phyloP scores from a whole-genome alignment of 1,140 invertebrate genomes.

The Lasioglossum albipes region DNA sequence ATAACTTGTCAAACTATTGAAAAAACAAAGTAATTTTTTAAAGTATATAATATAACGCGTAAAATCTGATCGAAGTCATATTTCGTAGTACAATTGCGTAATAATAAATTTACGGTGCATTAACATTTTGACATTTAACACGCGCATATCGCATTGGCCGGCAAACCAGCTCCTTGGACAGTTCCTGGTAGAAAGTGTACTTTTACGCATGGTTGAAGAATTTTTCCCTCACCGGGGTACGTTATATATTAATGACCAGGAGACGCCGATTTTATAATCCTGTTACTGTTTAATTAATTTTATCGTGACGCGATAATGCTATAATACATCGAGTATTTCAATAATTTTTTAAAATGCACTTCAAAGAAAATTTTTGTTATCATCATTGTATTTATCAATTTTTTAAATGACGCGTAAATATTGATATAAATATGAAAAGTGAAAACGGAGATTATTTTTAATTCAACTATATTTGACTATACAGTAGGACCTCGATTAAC shows the following conservation, averaged over 20 bases:
- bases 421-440: too few relatives aligned
- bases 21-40: too few relatives aligned
- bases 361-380: too few relatives aligned
- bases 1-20: too few relatives aligned
- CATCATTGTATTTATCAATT: too few relatives aligned
- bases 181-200: slow-evolving; percentile 74
- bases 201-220: slow-evolving; percentile 61
- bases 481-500: too few relatives aligned
- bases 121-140: slow-evolving; percentile 71
- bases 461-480: too few relatives aligned
- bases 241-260: slow-evolving; percentile 1
- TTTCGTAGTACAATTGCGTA: slow-evolving; percentile 3
- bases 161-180: slow-evolving; percentile 66
- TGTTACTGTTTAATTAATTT: neutral
- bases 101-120: slow-evolving; percentile 24
- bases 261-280: neutral
- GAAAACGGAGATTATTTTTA: too few relatives aligned
- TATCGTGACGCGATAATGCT: neutral
- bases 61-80: neutral
- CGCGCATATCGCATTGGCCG: slow-evolving; percentile 52
- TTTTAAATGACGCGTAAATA: too few relatives aligned
- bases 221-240: slow-evolving; percentile 39
- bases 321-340: neutral
- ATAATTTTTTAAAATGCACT: too few relatives aligned
- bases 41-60: too few relatives aligned